These are phyloP conservation scores for Damaliscus lunatus DNA, from an alignment of 2,113 vertebrate genomes.

Conservation along the genomic window DNA sequence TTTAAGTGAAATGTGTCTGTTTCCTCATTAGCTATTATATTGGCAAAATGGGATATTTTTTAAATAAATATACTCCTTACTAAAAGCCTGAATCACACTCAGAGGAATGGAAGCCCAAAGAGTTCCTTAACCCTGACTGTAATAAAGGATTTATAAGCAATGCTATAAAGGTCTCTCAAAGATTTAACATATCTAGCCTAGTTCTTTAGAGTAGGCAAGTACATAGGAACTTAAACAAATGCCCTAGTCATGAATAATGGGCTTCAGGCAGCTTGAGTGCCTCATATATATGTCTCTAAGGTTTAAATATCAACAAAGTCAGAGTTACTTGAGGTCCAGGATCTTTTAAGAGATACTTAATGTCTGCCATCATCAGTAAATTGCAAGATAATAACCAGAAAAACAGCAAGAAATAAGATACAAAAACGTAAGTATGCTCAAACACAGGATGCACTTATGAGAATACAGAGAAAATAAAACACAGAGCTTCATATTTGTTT, in stretches of 20 bases:
- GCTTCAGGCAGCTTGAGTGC: neutral
- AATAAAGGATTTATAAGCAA: neutral
- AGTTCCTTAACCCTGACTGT: neutral
- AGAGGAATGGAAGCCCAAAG: neutral
- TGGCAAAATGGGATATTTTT: neutral
- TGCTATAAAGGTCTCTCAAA: neutral
- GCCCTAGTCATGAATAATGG: neutral
- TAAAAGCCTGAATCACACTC: neutral
- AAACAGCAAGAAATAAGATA: neutral
- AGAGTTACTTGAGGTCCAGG: neutral
- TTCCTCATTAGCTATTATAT: neutral
- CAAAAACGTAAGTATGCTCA: neutral
- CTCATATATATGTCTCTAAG: neutral
- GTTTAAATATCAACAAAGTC: neutral
- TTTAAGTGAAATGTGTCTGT: neutral
- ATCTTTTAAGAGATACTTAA: neutral
- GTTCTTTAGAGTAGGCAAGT: neutral
- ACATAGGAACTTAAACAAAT: neutral
- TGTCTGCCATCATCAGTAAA: neutral
- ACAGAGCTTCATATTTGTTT: neutral
- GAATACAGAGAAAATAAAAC: neutral
- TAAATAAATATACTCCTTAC: no score
- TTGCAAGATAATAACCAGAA: neutral
- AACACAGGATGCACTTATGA: neutral
- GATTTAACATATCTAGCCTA: neutral